Evolutionary conservation across 2,888 invertebrate species (phyloP).

Genomic region (Drosophila anceps): DNA sequence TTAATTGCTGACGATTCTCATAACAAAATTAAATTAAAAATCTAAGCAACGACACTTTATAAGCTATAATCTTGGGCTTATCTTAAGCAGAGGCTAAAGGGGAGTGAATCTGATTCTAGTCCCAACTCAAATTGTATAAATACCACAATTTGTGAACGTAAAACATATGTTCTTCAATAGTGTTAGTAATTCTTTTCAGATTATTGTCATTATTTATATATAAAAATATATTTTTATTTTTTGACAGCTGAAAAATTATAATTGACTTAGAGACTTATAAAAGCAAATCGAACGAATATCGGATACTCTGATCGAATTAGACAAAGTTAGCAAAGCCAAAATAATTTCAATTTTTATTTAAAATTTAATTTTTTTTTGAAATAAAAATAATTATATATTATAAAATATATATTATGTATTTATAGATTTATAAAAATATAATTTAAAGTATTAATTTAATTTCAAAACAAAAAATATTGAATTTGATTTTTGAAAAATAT

Average conservation of each 20-base stretch:
- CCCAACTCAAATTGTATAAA: conserved; percentile 23
- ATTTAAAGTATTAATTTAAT: too few species aligned
- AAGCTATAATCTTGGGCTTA: neutral
- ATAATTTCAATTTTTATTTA: too few species aligned
- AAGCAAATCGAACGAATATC: neutral
- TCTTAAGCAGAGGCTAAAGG: neutral
- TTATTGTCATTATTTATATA: neutral
- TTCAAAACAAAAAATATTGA: too few species aligned
- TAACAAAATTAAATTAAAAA: conserved; percentile 1
- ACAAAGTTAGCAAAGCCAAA: too few species aligned
- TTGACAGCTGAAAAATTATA: conserved; percentile 31
- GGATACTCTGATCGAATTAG: neutral
- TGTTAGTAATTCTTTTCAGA: conserved; percentile 6
- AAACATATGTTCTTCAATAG: conserved; percentile 29
- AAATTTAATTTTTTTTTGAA: neutral
- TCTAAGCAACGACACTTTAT: neutral
- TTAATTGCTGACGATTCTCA: conserved; percentile 9
- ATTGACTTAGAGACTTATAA: conserved; percentile 8
- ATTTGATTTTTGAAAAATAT: neutral
- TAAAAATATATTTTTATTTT: neutral
- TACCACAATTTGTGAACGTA: neutral
- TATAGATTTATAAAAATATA: too few species aligned
- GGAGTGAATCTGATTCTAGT: neutral
- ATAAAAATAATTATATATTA: too few species aligned
- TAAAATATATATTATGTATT: too few species aligned